Conservation (phyloP, 2,888 invertebrate genomes). For the Pterostichus madidus region DNA sequence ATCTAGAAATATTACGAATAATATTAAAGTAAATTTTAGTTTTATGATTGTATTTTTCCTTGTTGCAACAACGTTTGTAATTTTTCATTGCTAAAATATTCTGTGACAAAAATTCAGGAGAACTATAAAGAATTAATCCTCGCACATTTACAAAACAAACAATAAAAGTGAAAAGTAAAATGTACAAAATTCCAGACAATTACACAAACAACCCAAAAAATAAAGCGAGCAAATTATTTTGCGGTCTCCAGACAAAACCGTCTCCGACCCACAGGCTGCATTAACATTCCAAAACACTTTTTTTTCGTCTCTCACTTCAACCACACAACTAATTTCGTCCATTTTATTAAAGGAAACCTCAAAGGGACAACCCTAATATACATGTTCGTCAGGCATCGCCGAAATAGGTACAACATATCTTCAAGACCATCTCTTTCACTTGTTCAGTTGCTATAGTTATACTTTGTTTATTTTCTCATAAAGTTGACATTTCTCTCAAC, state of each 20-base stretch:
- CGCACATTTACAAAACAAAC: constrained; percentile 30
- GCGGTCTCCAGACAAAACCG: constrained; percentile 31
- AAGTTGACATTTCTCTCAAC: too few relatives aligned
- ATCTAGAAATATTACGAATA: too few relatives aligned
- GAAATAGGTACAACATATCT: too few relatives aligned
- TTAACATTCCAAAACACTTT: constrained; percentile 34
- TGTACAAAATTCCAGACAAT: constrained; percentile 59
- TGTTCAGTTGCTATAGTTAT: too few relatives aligned
- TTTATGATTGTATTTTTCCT: too few relatives aligned
- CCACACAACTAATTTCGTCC: not conserved
- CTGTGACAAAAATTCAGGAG: constrained; percentile 17
- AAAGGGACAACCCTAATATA: not conserved
- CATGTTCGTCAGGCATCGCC: not conserved
- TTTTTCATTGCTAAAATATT: not conserved
- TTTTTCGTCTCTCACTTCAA: constrained; percentile 3
- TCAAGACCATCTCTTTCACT: too few relatives aligned
- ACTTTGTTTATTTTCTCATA: too few relatives aligned
- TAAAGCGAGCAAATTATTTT: constrained; percentile 56
- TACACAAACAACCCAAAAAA: constrained; percentile 58
- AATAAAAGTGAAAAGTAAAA: constrained; percentile 46
- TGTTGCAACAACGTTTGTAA: too few relatives aligned
- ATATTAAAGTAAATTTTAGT: too few relatives aligned
- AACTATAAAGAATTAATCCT: constrained; percentile 46
- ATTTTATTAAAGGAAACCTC: constrained; percentile 30
- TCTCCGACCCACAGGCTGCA: not conserved